Conservation (phyloP, 2,888 invertebrate genomes). For the Drosophila anomalipes region DNA sequence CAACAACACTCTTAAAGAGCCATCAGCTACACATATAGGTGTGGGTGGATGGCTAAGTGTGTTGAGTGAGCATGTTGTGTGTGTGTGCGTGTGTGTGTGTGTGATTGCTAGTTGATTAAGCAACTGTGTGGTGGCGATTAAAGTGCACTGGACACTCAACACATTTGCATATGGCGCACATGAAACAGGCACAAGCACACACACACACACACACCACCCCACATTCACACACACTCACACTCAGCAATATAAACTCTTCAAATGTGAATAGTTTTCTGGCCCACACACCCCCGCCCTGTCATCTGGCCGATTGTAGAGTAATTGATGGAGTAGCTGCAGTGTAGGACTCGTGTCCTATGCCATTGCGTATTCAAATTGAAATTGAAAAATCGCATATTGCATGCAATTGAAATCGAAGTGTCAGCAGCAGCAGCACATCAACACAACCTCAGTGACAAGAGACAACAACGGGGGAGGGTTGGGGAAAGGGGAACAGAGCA, state of each 20-base stretch:
- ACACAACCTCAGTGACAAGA: slow-evolving; percentile 25
- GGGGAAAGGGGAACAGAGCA: background rate
- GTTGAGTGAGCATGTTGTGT: background rate
- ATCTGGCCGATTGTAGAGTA: slow-evolving; percentile 4
- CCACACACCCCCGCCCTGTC: background rate
- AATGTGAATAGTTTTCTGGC: slow-evolving; percentile 13
- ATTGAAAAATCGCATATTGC: slow-evolving; percentile 78
- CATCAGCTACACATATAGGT: slow-evolving; percentile 36
- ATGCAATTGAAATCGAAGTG: slow-evolving; percentile 79
- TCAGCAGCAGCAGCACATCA: slow-evolving; percentile 63
- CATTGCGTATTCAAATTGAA: slow-evolving; percentile 76
- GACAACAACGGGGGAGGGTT: background rate
- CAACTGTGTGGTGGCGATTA: slow-evolving; percentile 72
- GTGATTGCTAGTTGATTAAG: slow-evolving; percentile 72
- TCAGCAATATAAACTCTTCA: background rate
- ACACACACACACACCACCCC: slow-evolving; percentile 12
- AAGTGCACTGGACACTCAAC: slow-evolving; percentile 73
- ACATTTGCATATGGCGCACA: slow-evolving; percentile 72
- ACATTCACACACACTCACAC: slow-evolving; percentile 11
- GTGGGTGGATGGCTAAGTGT: background rate
- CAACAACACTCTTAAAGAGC: slow-evolving; percentile 59
- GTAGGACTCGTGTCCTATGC: slow-evolving; percentile 33
- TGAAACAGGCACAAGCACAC: slow-evolving; percentile 1
- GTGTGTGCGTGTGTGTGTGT: slow-evolving; percentile 37
- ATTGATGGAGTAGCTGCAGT: slow-evolving; percentile 23